These are phyloP conservation scores for Galerucella pusilla DNA, from an alignment of 2,888 invertebrate species.

Conservation along the genomic window DNA sequence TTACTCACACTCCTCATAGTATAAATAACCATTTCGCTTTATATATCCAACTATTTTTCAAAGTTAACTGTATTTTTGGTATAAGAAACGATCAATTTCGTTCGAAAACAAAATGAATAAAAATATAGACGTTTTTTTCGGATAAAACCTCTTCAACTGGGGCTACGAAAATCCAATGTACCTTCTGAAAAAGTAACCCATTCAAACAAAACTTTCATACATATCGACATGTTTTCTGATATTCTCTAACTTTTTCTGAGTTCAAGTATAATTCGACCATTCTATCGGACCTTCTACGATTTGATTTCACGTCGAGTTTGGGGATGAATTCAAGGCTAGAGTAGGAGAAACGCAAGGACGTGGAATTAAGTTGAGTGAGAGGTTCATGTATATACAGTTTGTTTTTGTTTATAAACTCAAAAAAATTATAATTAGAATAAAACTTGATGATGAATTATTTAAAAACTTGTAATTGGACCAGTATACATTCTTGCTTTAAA, in stretches of 20 bases:
- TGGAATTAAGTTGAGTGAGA: background rate
- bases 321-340: background rate
- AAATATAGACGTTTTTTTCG: background rate
- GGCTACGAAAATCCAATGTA: background rate
- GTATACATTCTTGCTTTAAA: too few relatives aligned
- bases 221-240: slow-evolving; percentile 28
- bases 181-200: slow-evolving; percentile 19
- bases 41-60: too few relatives aligned
- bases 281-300: slow-evolving; percentile 27
- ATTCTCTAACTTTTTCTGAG: slow-evolving; percentile 15
- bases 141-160: background rate
- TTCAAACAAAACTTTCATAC: slow-evolving; percentile 33
- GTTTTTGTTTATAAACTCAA: too few relatives aligned
- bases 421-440: too few relatives aligned
- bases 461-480: too few relatives aligned
- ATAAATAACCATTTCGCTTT: too few relatives aligned
- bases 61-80: too few relatives aligned
- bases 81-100: too few relatives aligned
- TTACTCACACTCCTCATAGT: too few relatives aligned
- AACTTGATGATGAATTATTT: too few relatives aligned
- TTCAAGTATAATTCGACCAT: slow-evolving; percentile 33
- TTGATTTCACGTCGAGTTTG: slow-evolving; percentile 32
- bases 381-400: background rate
- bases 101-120: background rate
- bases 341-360: background rate